Evolutionary conservation across 2,113 vertebrate species (phyloP).

Genomic region (Ochotona princeps): DNA sequence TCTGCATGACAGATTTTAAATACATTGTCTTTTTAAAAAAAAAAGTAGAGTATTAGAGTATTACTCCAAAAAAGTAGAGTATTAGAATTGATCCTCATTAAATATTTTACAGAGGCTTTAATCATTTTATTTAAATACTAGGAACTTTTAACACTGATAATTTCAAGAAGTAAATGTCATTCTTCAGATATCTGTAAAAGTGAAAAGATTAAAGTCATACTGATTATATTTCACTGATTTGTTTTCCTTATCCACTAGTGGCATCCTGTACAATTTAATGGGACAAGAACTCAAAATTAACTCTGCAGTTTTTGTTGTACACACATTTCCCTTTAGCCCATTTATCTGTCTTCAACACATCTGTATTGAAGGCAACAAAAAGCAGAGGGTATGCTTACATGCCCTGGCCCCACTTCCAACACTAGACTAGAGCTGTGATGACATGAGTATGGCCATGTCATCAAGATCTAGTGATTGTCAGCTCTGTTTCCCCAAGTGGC

Average conservation of each 20-base stretch:
- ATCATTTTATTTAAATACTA: not conserved
- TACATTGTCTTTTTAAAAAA: not conserved
- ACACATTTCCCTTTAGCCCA: not conserved
- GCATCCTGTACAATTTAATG: not conserved
- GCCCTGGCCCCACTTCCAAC: not conserved
- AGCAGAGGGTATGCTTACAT: not conserved
- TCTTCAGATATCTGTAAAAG: slow-evolving; percentile 2
- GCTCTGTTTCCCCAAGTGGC: not conserved
- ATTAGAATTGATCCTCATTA: not conserved
- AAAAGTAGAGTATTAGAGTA: not conserved
- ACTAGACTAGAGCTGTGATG: not conserved
- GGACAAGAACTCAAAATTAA: not conserved
- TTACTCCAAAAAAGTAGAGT: not conserved
- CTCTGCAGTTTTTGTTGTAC: not conserved
- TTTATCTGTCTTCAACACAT: not conserved
- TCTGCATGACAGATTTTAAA: slow-evolving; percentile 6
- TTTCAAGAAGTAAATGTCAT: slow-evolving; percentile 33
- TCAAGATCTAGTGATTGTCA: slow-evolving; percentile 17
- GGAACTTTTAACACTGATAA: not conserved
- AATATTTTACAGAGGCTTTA: not conserved
- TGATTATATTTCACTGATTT: not conserved
- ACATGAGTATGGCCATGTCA: not conserved
- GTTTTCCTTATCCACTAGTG: not conserved
- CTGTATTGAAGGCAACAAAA: not conserved
- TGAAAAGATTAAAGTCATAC: not conserved